Base-by-base conservation (phyloP, 2,113 vertebrate species). In the Sinocyclocheilus anshuiensis region DNA sequence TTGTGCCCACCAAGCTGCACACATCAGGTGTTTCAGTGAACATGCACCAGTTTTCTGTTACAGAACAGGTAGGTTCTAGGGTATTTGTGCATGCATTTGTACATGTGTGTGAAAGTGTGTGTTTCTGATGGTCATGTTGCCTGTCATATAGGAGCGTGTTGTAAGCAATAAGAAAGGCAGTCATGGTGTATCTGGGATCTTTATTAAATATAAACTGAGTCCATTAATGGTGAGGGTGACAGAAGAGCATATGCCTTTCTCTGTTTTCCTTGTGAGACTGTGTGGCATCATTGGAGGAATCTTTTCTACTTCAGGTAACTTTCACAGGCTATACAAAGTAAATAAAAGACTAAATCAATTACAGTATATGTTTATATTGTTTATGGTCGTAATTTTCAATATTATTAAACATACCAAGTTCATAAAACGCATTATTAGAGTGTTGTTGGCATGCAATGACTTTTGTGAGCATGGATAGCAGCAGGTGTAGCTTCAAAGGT, bases 221-320 rank as follows among this genome's bases (percentile, higher is more conserved):
- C 98, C 98, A 53, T 95, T 99, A 1, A 99, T 97, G 97, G 97
- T 99, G 90, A 97, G 93, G 0, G 97, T 99, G 84, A 99, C 96
- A 1, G 98, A 99, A 93, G 96, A 97, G 83, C 97, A 98, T 90
- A 99, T 99, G 97, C 97, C 97, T 20, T 94, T 99, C 42, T 97
- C 97, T 96, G 95, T 97, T 93, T 99, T 99, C 89, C 95, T 99
- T 45, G 94, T 99, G 85, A 94, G 97, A 85, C 96, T 99, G 63
- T 99, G 98, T 90, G 98, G 98, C 87, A 99, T 99, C 89, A 84
- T 99, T 57, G 98, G 98, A 89, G 98, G 98, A 86, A 98, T 99
- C 92, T 99, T 99, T 94, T 97, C 97, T 77, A 99, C 98, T 69
- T 97, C 97, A 94, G 97, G 98, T 94, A 89, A 83, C 0, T 65